Conservation (phyloP, 2,113 vertebrate genomes). For the Pelecanus crispus region DNA sequence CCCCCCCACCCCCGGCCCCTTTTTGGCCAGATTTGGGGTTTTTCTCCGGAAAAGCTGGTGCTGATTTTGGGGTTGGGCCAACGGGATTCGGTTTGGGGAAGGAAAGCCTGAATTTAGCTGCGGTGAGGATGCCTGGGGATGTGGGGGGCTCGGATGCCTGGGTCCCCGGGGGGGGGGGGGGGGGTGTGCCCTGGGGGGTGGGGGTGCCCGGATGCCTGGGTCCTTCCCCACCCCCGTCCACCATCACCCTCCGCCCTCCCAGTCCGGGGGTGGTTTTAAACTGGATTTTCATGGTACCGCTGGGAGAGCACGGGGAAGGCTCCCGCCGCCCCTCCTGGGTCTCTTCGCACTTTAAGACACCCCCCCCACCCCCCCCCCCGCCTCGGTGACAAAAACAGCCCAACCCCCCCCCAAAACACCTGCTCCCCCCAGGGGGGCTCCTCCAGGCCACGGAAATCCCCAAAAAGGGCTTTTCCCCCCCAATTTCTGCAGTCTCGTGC, state of each 20-base stretch:
- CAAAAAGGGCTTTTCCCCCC: background rate
- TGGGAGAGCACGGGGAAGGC: background rate
- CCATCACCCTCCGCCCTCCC: no score
- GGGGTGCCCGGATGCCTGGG: no score
- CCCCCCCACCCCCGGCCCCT: background rate
- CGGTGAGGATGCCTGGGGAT: background rate
- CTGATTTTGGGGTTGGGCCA: background rate
- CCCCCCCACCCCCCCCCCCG: background rate
- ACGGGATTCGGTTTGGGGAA: background rate
- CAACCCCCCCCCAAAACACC: background rate
- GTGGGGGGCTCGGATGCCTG: background rate
- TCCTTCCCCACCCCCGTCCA: background rate
- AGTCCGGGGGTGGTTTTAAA: background rate
- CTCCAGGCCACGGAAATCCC: background rate
- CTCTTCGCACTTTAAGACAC: constrained; percentile 63
- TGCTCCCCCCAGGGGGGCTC: no score
- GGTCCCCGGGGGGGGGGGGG: background rate
- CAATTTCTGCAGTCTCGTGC: background rate
- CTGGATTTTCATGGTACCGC: constrained; percentile 22
- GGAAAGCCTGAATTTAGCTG: background rate
- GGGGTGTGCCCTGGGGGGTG: no score
- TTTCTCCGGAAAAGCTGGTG: background rate
- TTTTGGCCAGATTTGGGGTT: background rate
- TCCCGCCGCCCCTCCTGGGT: background rate
- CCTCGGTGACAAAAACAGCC: background rate